A percentile compares a stretch with the other conserved stretches of the same genome.
phyloP scores from a whole-genome alignment of 2,113 vertebrate species.

The Hemichromis elongatus region DNA sequence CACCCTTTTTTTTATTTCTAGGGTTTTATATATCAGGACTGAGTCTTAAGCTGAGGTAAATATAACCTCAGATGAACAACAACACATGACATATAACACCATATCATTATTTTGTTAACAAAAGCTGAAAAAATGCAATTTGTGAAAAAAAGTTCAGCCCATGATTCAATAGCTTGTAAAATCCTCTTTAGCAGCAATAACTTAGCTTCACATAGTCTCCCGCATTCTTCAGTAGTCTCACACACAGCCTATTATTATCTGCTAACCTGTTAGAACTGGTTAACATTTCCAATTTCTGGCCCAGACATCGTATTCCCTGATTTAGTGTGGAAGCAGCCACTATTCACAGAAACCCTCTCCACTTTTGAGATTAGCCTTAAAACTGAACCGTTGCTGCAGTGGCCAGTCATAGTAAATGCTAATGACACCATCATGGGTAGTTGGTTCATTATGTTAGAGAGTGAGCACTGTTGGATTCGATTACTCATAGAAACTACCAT shows the following conservation, averaged over 20 bases:
- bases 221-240: not conserved
- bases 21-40: not conserved
- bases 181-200: not conserved
- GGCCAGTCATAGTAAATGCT: not conserved
- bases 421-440: not conserved
- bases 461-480: not conserved
- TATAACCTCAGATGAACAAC: not conserved
- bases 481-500: not conserved
- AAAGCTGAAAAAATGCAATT: not conserved
- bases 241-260: not conserved
- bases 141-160: not conserved
- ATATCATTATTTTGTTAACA: not conserved
- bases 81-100: not conserved
- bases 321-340: not conserved
- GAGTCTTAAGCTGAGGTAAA: not conserved
- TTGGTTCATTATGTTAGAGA: not conserved
- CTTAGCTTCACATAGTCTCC: not conserved
- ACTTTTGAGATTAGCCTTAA: not conserved
- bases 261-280: not conserved
- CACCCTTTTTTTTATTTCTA: not conserved
- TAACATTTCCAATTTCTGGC: not conserved
- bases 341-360: not conserved
- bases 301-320: not conserved
- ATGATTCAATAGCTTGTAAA: not conserved
- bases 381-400: not conserved